Conservation (phyloP, 2,113 vertebrate genomes). For the Oryzias melastigma region DNA sequence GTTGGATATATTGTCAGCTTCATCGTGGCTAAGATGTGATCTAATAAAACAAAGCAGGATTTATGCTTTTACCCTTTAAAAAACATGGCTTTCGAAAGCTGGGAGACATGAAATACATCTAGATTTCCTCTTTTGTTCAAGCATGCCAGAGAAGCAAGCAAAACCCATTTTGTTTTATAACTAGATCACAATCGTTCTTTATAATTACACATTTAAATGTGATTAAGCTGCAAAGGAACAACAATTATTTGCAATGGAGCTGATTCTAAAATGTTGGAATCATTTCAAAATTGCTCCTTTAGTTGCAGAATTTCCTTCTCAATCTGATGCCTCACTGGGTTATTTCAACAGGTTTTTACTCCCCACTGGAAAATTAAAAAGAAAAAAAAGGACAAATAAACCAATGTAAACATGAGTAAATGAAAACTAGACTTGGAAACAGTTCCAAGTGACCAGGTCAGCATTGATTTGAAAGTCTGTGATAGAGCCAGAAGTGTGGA, state of each 20-base stretch:
- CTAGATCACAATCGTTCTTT: not conserved
- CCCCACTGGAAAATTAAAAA: too few relatives aligned
- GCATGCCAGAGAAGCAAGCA: slow-evolving; percentile 8
- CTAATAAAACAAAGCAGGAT: slow-evolving; percentile 55
- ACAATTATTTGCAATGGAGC: too few relatives aligned
- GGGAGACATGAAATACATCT: slow-evolving; percentile 65
- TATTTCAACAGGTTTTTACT: too few relatives aligned
- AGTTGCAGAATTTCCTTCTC: too few relatives aligned
- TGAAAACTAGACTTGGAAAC: too few relatives aligned
- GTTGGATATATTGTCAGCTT: slow-evolving; percentile 56
- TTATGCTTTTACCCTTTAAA: slow-evolving; percentile 74
- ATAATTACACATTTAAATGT: not conserved
- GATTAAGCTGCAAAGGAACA: too few relatives aligned
- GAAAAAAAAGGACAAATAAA: too few relatives aligned
- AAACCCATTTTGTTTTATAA: not conserved
- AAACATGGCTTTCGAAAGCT: slow-evolving; percentile 65
- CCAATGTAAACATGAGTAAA: too few relatives aligned
- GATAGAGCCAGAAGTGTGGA: slow-evolving; percentile 2
- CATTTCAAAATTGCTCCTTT: too few relatives aligned
- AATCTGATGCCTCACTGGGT: too few relatives aligned
- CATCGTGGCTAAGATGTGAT: slow-evolving; percentile 49
- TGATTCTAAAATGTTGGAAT: too few relatives aligned
- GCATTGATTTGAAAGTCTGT: slow-evolving; percentile 17
- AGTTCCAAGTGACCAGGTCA: not conserved
- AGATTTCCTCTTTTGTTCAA: slow-evolving; percentile 14